phyloP scores from a whole-genome alignment of 2,888 invertebrate species.

The Andrena bicolor region DNA sequence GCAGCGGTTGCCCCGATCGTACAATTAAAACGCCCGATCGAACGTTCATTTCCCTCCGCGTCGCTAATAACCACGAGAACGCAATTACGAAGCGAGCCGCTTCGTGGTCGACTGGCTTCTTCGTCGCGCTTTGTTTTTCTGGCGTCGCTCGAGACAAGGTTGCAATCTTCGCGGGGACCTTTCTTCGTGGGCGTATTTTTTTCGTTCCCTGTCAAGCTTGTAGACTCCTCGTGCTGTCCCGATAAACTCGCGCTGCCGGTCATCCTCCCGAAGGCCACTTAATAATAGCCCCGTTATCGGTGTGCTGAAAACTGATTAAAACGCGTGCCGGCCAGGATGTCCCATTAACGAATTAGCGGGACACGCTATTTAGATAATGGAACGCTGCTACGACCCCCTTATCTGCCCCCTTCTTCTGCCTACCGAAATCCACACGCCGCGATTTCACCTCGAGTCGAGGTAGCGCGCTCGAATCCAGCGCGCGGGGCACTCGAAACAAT shows the following conservation, averaged over 20 bases:
- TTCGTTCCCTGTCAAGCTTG: neutral
- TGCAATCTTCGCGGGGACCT: neutral
- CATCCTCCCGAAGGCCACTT: constrained; percentile 64
- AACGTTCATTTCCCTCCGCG: neutral
- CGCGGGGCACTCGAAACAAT: neutral
- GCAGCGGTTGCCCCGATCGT: neutral
- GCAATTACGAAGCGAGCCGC: too few relatives aligned
- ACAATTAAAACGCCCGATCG: constrained; percentile 4
- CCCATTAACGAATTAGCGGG: constrained; percentile 74
- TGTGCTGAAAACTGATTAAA: constrained; percentile 68
- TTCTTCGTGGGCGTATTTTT: neutral
- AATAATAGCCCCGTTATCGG: constrained; percentile 69
- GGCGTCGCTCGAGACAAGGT: too few relatives aligned
- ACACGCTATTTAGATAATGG: constrained; percentile 65
- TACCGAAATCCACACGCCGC: constrained; percentile 21
- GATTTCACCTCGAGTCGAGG: neutral
- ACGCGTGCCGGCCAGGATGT: constrained; percentile 73
- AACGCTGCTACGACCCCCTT: constrained; percentile 35
- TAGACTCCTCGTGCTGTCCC: constrained; percentile 4
- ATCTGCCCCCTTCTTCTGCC: constrained; percentile 46
- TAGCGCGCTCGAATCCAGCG: too few relatives aligned
- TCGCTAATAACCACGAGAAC: too few relatives aligned
- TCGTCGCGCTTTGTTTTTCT: too few relatives aligned
- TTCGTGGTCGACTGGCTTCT: too few relatives aligned
- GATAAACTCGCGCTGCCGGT: constrained; percentile 43